Evolutionary conservation across 1,140 invertebrate species (phyloP), one percentile per base, ranked within the genome.

Genomic region (Solenopsis invicta): DNA sequence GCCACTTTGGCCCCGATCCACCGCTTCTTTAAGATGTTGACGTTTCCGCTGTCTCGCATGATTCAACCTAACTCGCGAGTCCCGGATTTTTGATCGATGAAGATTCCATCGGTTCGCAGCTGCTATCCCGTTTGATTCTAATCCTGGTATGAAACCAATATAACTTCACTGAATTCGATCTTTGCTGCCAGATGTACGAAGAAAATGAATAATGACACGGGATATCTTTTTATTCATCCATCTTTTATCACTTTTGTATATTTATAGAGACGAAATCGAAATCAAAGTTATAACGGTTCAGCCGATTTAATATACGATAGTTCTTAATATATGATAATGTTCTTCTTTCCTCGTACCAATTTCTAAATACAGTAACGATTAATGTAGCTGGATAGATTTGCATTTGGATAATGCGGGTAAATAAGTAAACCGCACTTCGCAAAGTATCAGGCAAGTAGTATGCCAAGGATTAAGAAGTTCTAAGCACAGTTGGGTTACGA

Each of bases 1-100:
- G 90, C 87, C 88, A 89, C 74, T 88, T 91, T 92, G 84, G 62
- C 66, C 80, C 56, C 48, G 59, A 87, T 81, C 66, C n/a, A 52
- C 56, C 50, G 50, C 76, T 74, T 64, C 18, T 78, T 77, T 41
- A 72, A 16, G 24, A 61, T 71, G 54, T 82, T 74, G 80, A 84
- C 69, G 59, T 52, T 69, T 84, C 41, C 71, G 75, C 69, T 64
- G 61, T 64, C 81, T 56, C 12, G 18, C 64, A 34, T 37, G 69
- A 84, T 84, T 84, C 24, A 61, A 61, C 41, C 13, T 50, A 37
- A 34, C 69, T 74, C n/a, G 52, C 69, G 12, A 59, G 13, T 21
- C 24, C 54, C 41, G 29, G 69, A 74, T 84, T 84, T 84, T n/a
- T 61, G 41, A 84, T 61, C 69, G 54, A 29, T n/a, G 41, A 59